These are phyloP conservation scores for Orthosia incerta DNA, from an alignment of 2,888 invertebrate species.

Conservation along the genomic window DNA sequence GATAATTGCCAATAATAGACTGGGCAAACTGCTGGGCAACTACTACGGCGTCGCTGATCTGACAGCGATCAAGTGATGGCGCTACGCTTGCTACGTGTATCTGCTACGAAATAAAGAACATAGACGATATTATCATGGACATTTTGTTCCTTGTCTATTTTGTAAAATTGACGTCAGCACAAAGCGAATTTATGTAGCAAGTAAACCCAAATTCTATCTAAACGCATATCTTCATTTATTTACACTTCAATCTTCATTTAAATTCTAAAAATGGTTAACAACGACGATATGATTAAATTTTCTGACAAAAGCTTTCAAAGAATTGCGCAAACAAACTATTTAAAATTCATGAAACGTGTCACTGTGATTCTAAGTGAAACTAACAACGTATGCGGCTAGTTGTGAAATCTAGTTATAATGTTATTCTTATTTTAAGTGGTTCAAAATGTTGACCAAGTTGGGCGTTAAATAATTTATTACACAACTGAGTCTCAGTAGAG, in stretches of 20 bases:
- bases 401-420: slow-evolving; percentile 35
- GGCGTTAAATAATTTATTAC: slow-evolving; percentile 16
- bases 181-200: neutral
- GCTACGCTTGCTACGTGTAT: slow-evolving; percentile 23
- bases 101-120: slow-evolving; percentile 22
- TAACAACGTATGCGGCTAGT: slow-evolving; percentile 25
- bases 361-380: slow-evolving; percentile 26
- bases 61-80: neutral
- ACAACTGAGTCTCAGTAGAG: no score
- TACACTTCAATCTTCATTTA: neutral
- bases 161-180: no score
- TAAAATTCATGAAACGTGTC: slow-evolving; percentile 52
- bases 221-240: neutral
- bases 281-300: slow-evolving; percentile 20
- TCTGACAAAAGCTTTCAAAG: slow-evolving; percentile 46
- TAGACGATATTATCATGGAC: neutral
- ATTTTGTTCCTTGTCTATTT: no score
- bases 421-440: slow-evolving; percentile 30
- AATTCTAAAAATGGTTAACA: slow-evolving; percentile 22
- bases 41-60: slow-evolving; percentile 24
- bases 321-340: slow-evolving; percentile 33
- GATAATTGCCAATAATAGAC: slow-evolving; percentile 13
- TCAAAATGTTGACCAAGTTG: slow-evolving; percentile 16
- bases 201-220: neutral
- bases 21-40: neutral